phyloP scores from a whole-genome alignment of 2,113 vertebrate genomes.

The Zingel zingel region DNA sequence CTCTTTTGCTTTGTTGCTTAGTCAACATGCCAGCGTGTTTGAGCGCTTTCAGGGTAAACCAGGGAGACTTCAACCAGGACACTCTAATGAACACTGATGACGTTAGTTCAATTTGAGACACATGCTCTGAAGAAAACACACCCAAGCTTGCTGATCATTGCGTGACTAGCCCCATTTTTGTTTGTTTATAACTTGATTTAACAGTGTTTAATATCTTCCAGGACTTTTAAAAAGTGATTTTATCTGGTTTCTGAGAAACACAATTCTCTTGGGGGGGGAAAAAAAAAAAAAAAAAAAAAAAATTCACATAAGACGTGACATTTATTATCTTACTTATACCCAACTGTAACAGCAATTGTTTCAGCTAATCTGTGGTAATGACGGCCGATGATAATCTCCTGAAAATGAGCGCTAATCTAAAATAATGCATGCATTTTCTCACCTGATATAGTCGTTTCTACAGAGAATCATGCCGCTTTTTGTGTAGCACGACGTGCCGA shows the following conservation, averaged over 20 bases:
- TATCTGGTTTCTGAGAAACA: background rate
- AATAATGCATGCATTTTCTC: slow-evolving; percentile 53
- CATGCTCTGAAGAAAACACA: slow-evolving; percentile 62
- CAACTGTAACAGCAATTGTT: background rate
- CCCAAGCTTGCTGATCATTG: slow-evolving; percentile 31
- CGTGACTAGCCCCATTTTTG: slow-evolving; percentile 20
- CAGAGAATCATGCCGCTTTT: slow-evolving; percentile 99
- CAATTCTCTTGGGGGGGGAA: background rate
- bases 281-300: background rate
- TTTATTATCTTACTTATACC: slow-evolving; percentile 4
- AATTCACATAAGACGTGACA: background rate
- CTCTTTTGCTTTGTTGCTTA: slow-evolving; percentile 55
- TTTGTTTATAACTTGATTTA: slow-evolving; percentile 20
- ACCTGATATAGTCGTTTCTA: slow-evolving; percentile 99
- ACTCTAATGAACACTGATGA: slow-evolving; percentile 57
- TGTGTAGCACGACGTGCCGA: slow-evolving; percentile 98
- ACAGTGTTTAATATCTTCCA: slow-evolving; percentile 20
- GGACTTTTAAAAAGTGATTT: slow-evolving; percentile 6
- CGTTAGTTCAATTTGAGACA: slow-evolving; percentile 60
- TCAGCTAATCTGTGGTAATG: background rate
- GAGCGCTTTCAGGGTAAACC: slow-evolving; percentile 58
- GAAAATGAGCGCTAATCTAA: background rate
- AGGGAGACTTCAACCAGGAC: slow-evolving; percentile 48
- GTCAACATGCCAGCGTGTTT: slow-evolving; percentile 69
- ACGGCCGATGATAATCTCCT: background rate